These are phyloP conservation scores for Phengaris alcon DNA, from an alignment of 2,888 invertebrate genomes.

Conservation along the genomic window DNA sequence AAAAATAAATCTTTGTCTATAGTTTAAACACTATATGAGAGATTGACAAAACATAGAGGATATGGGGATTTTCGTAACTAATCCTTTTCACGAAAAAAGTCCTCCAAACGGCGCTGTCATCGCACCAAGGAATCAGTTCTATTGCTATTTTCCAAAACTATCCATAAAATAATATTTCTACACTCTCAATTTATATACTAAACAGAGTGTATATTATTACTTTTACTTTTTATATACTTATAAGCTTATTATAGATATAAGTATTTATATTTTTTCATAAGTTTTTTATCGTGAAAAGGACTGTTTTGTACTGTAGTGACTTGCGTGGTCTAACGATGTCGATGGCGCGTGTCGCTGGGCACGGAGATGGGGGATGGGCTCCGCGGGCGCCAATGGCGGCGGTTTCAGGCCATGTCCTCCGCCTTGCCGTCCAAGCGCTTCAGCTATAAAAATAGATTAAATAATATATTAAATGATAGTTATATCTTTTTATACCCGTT, in stretches of 20 bases:
- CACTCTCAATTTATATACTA: background rate
- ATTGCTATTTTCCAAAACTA: background rate
- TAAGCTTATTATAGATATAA: background rate
- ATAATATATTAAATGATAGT: too few relatives aligned
- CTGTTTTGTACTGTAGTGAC: background rate
- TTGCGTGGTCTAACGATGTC: slow-evolving; percentile 12
- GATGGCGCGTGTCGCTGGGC: slow-evolving; percentile 39
- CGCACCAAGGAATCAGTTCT: background rate
- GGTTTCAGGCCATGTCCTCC: slow-evolving; percentile 69
- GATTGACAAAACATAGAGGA: background rate
- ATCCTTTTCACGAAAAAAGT: background rate
- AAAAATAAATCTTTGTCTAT: background rate
- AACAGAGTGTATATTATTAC: background rate
- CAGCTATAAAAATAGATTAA: slow-evolving; percentile 51
- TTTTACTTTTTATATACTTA: background rate
- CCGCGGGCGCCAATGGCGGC: slow-evolving; percentile 35
- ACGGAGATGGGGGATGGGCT: slow-evolving; percentile 40
- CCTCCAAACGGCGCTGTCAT: background rate
- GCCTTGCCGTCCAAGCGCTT: slow-evolving; percentile 70
- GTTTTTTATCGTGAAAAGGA: background rate
- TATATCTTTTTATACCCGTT: too few relatives aligned
- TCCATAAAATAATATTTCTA: background rate
- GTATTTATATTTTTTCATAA: background rate
- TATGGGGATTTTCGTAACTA: background rate
- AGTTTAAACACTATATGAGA: slow-evolving; percentile 2